Evolutionary conservation across 2,797 vertebrate genomes (phyloP), one percentile per base, ranked within the genome.

Genomic region (Orientallactaga sibirica): DNA sequence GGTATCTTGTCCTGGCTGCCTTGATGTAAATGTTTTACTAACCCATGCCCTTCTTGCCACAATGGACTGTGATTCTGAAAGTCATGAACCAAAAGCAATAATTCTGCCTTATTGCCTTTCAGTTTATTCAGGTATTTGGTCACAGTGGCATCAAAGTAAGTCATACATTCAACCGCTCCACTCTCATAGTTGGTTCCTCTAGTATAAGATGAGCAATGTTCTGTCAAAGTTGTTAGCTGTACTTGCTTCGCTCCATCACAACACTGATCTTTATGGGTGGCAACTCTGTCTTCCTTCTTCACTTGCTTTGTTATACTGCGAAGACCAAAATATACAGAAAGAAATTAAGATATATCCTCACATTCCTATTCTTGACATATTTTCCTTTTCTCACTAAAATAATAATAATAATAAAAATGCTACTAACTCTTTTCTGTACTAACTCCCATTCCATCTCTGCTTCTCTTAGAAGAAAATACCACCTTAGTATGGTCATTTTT

Each of bases 341-440:
- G 77, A 74, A 76, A 15, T 2, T 80, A 87, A 73, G 71, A 41
- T 89, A n/a, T 52, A 77, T 70, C 71, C 9, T 24, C 19, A 55
- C 15, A 29, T 84, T 94, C 4, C 68, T 77, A 11, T 76, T n/a
- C 82, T 66, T 87, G 18, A 37, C 20, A 10, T 83, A 20, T 74
- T 90, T 93, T 85, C 41, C 86, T 77, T 91, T 41, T 68, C 29
- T 94, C 78, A 87, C 27, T 70, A 84, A 77, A 48, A 48, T 10
- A 48, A 2, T 10, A 48, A 48, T 8, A 74, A 48, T 73, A 76
- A 61, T 74, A 19, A 93, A 74, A 70, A 92, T 64, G 25, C n/a
- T 52, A 9, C 24, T 71, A 64, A 81, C 3, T 22, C 86, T 37
- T 64, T 58, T 90, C 24, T 70, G n/a, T 24, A 37, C 43, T 75